phyloP scores from a whole-genome alignment of 2,113 vertebrate species.

The Actenoides hombroni region DNA sequence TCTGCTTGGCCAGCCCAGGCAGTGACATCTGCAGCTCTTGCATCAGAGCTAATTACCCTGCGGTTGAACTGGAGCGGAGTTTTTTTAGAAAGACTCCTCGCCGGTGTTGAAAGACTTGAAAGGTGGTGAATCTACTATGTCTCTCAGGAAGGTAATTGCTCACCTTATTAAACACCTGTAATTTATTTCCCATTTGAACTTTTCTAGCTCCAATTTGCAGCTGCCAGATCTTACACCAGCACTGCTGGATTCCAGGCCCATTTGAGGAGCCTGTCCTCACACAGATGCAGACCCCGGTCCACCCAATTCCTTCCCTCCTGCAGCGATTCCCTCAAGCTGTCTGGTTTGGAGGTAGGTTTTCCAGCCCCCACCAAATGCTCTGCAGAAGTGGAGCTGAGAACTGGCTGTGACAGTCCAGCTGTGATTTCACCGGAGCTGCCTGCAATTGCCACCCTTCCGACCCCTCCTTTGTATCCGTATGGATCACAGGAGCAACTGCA shows the following conservation, averaged over 20 bases:
- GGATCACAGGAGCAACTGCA: background rate
- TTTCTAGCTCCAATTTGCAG: background rate
- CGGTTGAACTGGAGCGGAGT: background rate
- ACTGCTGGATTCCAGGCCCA: background rate
- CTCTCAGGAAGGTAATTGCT: constrained; percentile 11
- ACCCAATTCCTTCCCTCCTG: background rate
- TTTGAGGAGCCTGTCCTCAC: background rate
- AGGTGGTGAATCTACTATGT: background rate
- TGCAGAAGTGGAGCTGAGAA: background rate
- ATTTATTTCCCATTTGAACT: constrained; percentile 21
- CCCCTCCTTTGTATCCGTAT: background rate
- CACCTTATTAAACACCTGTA: background rate
- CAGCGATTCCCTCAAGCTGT: background rate
- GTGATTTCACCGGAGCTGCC: background rate
- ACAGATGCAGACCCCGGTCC: background rate
- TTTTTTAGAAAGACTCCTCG: background rate
- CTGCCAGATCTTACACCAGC: fast-evolving
- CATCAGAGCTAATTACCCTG: background rate
- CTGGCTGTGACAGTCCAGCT: background rate
- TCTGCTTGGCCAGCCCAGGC: background rate
- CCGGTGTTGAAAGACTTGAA: constrained; percentile 32
- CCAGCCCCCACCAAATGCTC: background rate
- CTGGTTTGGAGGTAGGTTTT: background rate
- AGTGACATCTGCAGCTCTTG: background rate
- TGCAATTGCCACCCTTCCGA: background rate